Conservation (phyloP, 2,113 vertebrate species). For the Orientallactaga bullata region DNA sequence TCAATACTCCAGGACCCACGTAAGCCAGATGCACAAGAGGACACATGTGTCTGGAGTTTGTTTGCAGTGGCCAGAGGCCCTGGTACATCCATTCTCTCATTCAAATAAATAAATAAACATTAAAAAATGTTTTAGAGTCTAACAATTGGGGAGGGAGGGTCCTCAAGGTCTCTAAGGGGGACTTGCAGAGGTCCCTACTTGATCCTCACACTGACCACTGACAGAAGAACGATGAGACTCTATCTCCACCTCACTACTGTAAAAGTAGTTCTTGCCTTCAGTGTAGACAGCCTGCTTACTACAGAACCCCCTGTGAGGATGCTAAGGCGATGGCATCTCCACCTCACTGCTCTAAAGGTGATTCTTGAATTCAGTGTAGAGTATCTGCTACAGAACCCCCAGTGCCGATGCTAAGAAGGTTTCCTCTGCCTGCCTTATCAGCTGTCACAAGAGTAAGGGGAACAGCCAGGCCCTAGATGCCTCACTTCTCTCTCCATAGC, state of each 20-base stretch:
- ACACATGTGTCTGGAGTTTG: too few relatives aligned
- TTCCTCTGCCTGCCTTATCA: background rate
- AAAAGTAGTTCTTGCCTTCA: too few relatives aligned
- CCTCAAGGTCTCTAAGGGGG: background rate
- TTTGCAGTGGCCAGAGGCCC: too few relatives aligned
- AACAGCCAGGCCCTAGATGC: background rate
- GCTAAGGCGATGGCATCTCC: background rate
- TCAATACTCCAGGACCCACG: too few relatives aligned
- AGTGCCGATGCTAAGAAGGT: background rate
- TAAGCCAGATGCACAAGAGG: too few relatives aligned
- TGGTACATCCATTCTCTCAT: too few relatives aligned
- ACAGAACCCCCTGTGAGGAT: too few relatives aligned
- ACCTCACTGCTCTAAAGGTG: background rate
- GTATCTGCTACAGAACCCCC: background rate
- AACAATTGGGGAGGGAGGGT: background rate
- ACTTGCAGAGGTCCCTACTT: background rate
- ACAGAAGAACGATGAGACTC: too few relatives aligned
- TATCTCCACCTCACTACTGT: too few relatives aligned
- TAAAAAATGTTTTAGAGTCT: background rate
- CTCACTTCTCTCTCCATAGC: background rate
- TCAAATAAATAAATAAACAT: too few relatives aligned
- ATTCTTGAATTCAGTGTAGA: background rate
- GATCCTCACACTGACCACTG: background rate
- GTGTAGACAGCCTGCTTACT: too few relatives aligned
- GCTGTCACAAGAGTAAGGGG: background rate